Percentiles rank a stretch among this genome's conserved stretches.
These are phyloP conservation scores for Pipistrellus nathusii DNA, from an alignment of 2,797 vertebrate genomes.

Conservation along the genomic window DNA sequence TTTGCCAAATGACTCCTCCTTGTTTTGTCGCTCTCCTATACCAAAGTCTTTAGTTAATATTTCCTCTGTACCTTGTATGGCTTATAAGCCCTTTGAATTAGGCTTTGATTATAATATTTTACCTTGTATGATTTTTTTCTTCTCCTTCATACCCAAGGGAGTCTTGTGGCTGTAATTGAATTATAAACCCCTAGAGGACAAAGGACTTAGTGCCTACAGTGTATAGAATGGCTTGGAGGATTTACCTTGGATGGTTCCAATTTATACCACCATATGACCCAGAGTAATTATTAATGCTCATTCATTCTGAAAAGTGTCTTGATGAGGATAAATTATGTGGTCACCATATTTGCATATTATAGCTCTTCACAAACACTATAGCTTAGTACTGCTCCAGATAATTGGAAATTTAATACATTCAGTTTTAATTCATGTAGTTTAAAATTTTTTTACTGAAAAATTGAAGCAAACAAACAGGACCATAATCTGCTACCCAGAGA, in stretches of 20 bases:
- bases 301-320: background rate
- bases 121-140: background rate
- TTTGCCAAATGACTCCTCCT: background rate
- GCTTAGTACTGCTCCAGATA: background rate
- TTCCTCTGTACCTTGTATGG: conserved; percentile 21
- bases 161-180: background rate
- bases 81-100: conserved; percentile 40
- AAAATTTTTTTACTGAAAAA: background rate
- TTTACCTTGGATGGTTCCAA: background rate
- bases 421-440: background rate
- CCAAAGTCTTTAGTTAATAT: background rate
- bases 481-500: background rate
- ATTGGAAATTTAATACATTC: background rate
- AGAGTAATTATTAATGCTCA: background rate
- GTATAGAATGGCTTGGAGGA: background rate
- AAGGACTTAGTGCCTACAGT: background rate
- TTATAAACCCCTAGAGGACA: background rate
- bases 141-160: background rate
- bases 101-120: background rate
- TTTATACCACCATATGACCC: background rate
- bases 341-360: background rate
- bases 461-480: background rate
- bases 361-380: background rate
- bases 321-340: background rate
- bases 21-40: background rate